phyloP scores from a whole-genome alignment of 2,888 invertebrate genomes.

The Stenodema calcarata region DNA sequence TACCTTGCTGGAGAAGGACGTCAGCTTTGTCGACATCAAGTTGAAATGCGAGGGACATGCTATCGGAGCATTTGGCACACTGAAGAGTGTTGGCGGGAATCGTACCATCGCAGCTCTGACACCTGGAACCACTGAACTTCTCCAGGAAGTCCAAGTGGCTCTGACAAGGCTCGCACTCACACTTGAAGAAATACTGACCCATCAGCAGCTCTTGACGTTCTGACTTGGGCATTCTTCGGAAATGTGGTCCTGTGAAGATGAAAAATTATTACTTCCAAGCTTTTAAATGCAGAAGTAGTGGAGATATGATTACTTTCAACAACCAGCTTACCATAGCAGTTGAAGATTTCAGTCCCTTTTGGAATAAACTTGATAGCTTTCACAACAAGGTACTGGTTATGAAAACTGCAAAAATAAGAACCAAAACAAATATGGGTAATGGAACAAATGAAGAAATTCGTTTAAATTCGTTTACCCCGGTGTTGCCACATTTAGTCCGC shows the following conservation, averaged over 20 bases:
- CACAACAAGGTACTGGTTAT: constrained; percentile 74
- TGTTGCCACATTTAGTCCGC: no score
- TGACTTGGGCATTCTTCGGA: constrained; percentile 67
- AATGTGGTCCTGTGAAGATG: constrained; percentile 69
- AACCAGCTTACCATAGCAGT: constrained; percentile 75
- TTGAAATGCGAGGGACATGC: constrained; percentile 21
- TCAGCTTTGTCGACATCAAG: constrained; percentile 36
- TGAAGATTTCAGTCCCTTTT: constrained; percentile 75
- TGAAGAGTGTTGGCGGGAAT: constrained; percentile 19
- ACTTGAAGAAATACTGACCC: constrained; percentile 79
- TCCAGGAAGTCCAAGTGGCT: constrained; percentile 24
- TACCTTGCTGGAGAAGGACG: constrained; percentile 9
- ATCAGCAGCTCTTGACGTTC: constrained; percentile 70
- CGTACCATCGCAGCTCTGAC: constrained; percentile 33
- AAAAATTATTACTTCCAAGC: not conserved
- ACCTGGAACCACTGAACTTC: constrained; percentile 50
- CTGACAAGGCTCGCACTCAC: constrained; percentile 75
- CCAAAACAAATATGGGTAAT: not conserved
- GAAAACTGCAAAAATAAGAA: constrained; percentile 68
- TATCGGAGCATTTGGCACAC: constrained; percentile 27
- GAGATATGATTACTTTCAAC: no score
- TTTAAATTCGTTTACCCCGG: no score
- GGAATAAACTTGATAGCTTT: constrained; percentile 71
- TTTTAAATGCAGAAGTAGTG: not conserved
- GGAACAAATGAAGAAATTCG: not conserved